A percentile compares a stretch with the other conserved stretches of the same genome.
These are phyloP conservation scores for Thelaira solivaga DNA, from an alignment of 2,888 invertebrate genomes.

Conservation along the genomic window DNA sequence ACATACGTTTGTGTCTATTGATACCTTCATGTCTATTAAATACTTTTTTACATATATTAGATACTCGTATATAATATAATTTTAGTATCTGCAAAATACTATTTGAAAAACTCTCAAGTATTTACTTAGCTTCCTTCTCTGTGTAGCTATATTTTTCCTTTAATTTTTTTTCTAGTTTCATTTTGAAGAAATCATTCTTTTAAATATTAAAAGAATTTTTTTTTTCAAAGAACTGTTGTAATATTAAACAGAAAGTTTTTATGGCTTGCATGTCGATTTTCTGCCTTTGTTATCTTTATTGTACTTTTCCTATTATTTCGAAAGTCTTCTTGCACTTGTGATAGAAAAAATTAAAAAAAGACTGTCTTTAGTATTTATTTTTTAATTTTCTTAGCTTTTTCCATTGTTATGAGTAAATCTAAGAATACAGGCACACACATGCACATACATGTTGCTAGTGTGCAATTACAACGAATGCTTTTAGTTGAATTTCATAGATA, in stretches of 20 bases:
- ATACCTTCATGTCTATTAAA: no score
- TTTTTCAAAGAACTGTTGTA: background rate
- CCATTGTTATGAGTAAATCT: background rate
- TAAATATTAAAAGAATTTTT: no score
- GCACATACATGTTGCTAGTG: background rate
- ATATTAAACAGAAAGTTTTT: slow-evolving; percentile 7
- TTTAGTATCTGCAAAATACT: no score
- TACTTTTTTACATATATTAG: no score
- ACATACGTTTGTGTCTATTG: no score
- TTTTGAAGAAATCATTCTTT: background rate
- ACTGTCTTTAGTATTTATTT: background rate
- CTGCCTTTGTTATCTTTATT: slow-evolving; percentile 4
- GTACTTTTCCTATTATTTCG: slow-evolving; percentile 2
- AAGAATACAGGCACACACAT: background rate
- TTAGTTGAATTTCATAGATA: slow-evolving; percentile 42
- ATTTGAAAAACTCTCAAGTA: no score
- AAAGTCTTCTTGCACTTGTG: slow-evolving; percentile 37
- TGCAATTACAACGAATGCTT: background rate
- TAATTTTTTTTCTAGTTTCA: background rate
- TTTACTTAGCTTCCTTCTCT: no score
- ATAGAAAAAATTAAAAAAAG: background rate
- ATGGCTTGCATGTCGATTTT: background rate
- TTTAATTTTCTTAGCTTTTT: background rate
- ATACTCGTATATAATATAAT: no score
- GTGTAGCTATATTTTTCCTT: no score